A percentile compares a stretch with the other conserved stretches of the same genome.
Conservation (phyloP, 2,797 vertebrate genomes). For the Nannoperca australis region DNA sequence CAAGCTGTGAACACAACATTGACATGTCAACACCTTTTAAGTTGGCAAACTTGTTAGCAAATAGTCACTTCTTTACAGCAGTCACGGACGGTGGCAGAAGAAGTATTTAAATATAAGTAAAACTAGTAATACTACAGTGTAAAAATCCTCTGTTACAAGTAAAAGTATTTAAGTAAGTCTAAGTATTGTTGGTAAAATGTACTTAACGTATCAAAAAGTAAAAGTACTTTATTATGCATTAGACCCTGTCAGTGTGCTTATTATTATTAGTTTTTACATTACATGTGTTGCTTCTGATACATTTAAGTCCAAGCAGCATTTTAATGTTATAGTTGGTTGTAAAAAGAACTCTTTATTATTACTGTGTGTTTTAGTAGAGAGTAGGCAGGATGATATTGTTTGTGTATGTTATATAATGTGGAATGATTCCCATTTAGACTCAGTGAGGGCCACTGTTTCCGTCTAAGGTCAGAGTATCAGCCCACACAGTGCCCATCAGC, state of each 20-base stretch:
- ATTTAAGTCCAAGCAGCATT: background rate
- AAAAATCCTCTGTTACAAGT: background rate
- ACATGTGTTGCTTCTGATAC: too few relatives aligned
- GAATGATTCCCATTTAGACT: slow-evolving; percentile 51
- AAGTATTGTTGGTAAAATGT: background rate
- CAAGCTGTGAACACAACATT: too few relatives aligned
- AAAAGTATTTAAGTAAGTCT: background rate
- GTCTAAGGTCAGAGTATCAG: slow-evolving; percentile 40
- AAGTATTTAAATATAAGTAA: background rate
- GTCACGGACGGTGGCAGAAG: background rate
- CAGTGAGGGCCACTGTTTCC: slow-evolving; percentile 46
- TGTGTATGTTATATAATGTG: slow-evolving; percentile 52
- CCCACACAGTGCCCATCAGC: slow-evolving; percentile 60
- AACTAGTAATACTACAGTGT: too few relatives aligned
- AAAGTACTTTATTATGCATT: background rate
- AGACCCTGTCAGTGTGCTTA: background rate
- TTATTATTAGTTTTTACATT: background rate
- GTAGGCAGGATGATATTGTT: slow-evolving; percentile 44
- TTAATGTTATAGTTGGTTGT: background rate
- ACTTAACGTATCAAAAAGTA: too few relatives aligned
- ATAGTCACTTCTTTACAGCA: background rate
- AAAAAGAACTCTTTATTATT: slow-evolving; percentile 11
- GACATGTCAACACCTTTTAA: background rate
- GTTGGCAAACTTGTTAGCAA: background rate
- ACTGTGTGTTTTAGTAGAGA: slow-evolving; percentile 9